Percentiles rank a stretch among this genome's conserved stretches.
phyloP scores from a whole-genome alignment of 2,113 vertebrate genomes.

The Empidonax traillii region DNA sequence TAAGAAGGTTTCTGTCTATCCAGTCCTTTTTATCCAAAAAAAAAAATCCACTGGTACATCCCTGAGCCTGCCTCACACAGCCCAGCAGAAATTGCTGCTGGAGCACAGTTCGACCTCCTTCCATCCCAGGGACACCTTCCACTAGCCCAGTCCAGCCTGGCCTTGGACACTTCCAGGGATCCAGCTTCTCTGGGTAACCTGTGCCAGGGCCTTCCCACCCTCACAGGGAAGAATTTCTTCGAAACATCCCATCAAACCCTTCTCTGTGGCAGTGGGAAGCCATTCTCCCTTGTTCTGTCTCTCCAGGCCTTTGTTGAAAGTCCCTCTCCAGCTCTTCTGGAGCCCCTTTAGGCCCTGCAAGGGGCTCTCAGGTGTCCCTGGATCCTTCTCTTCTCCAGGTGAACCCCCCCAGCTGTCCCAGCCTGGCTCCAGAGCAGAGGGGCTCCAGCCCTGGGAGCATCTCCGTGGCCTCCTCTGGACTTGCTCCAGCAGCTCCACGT shows the following conservation, averaged over 20 bases:
- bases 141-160: accelerated
- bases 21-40: background rate
- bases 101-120: background rate
- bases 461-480: background rate
- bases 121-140: background rate
- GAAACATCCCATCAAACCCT: accelerated
- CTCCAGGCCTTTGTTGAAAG: background rate
- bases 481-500: background rate
- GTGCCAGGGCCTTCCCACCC: background rate
- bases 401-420: background rate
- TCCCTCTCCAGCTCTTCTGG: background rate
- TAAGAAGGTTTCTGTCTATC: background rate
- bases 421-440: background rate
- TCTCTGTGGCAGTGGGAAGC: background rate
- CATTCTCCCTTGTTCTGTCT: background rate
- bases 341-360: accelerated
- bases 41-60: background rate
- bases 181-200: background rate
- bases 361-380: background rate
- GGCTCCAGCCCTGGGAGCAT: background rate
- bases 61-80: background rate
- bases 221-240: accelerated
- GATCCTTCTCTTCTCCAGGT: background rate
- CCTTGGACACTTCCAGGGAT: background rate
- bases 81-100: background rate